Percentiles rank a stretch among this genome's conserved stretches.
These are phyloP conservation scores for Agriotes lineatus DNA, from an alignment of 2,888 invertebrate species.

Conservation along the genomic window DNA sequence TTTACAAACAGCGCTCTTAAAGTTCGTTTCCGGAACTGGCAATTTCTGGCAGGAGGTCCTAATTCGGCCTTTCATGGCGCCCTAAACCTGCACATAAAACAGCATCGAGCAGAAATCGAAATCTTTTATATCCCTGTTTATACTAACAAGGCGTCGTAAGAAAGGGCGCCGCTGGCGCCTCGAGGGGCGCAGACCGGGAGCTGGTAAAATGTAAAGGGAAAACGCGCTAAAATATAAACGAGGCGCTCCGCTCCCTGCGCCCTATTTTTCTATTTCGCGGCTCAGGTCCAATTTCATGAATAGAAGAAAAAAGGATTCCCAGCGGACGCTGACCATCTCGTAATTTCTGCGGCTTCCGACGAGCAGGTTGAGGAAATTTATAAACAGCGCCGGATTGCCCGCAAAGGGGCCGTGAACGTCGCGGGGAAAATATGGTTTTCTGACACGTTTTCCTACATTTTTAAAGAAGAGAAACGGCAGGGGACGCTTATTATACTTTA, in stretches of 20 bases:
- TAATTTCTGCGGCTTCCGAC: slow-evolving; percentile 42
- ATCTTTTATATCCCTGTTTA: not conserved
- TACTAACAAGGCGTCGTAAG: not conserved
- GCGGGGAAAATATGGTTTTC: slow-evolving; percentile 43
- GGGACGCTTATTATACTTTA: slow-evolving; percentile 34
- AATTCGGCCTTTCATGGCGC: too few species aligned
- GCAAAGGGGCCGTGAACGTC: slow-evolving; percentile 46
- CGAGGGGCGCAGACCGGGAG: not conserved
- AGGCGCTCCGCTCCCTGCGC: not conserved
- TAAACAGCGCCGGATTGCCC: slow-evolving; percentile 43
- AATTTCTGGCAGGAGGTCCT: too few species aligned
- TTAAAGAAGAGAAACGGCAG: slow-evolving; percentile 36
- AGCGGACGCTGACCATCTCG: slow-evolving; percentile 44
- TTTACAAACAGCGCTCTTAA: too few species aligned
- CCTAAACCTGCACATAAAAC: not conserved
- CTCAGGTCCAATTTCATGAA: slow-evolving; percentile 34
- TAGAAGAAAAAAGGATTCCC: slow-evolving; percentile 33
- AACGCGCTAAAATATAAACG: slow-evolving; percentile 22
- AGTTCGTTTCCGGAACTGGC: too few species aligned
- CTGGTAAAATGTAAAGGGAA: slow-evolving; percentile 27
- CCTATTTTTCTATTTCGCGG: slow-evolving; percentile 22
- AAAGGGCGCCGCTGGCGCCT: not conserved
- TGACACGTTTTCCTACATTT: slow-evolving; percentile 41
- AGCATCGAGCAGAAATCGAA: not conserved
- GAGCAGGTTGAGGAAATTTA: slow-evolving; percentile 45